Conservation (phyloP, 2,888 invertebrate species). For the Bhutanitis thaidina region DNA sequence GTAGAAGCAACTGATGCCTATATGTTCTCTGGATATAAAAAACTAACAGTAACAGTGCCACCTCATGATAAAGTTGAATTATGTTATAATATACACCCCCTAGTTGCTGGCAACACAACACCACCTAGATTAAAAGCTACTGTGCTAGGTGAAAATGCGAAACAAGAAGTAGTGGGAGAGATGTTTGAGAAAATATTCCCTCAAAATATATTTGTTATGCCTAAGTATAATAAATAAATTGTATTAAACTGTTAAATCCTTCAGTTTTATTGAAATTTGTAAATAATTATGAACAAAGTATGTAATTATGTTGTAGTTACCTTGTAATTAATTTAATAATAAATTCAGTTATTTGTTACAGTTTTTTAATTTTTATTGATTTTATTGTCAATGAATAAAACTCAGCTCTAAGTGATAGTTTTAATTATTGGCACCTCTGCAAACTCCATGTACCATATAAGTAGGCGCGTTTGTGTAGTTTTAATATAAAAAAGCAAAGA, state of each 20-base stretch:
- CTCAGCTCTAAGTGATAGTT: background rate
- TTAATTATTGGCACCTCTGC: too few relatives aligned
- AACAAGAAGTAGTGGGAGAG: slow-evolving; percentile 62
- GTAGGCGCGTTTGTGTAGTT: too few relatives aligned
- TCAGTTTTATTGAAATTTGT: slow-evolving; percentile 51
- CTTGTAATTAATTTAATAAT: slow-evolving; percentile 58
- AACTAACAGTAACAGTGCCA: slow-evolving; percentile 82
- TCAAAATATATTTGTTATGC: slow-evolving; percentile 75
- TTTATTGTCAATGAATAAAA: background rate
- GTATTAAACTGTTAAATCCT: slow-evolving; percentile 42
- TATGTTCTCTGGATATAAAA: slow-evolving; percentile 97
- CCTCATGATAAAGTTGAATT: slow-evolving; percentile 82
- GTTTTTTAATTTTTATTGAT: slow-evolving; percentile 29
- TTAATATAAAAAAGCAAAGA: slow-evolving; percentile 21
- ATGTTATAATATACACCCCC: slow-evolving; percentile 89
- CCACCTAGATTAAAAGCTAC: slow-evolving; percentile 82
- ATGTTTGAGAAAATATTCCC: slow-evolving; percentile 74
- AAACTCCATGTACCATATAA: too few relatives aligned
- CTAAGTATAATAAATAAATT: slow-evolving; percentile 73
- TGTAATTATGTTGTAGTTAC: slow-evolving; percentile 63
- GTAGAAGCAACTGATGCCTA: slow-evolving; percentile 94
- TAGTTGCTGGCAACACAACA: slow-evolving; percentile 86
- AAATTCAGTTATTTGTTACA: slow-evolving; percentile 63
- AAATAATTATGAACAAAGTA: slow-evolving; percentile 67
- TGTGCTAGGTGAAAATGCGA: slow-evolving; percentile 60